A percentile compares a stretch with the other conserved stretches of the same genome.
phyloP scores from a whole-genome alignment of 2,888 invertebrate species.

The Microchrysa polita region DNA sequence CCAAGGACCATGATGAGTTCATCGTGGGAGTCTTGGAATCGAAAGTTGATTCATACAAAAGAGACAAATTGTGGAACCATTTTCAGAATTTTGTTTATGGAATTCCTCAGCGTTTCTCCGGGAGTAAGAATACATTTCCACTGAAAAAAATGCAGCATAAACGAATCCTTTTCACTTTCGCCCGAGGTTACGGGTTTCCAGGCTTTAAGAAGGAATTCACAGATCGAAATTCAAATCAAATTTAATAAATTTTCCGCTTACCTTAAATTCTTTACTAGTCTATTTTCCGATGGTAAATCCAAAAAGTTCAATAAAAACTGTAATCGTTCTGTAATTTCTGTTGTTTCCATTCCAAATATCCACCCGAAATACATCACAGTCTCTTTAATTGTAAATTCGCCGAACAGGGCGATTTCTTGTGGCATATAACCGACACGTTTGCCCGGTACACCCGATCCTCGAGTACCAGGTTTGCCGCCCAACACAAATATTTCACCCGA shows the following conservation, averaged over 20 bases:
- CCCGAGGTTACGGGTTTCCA: too few relatives aligned
- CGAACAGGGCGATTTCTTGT: slow-evolving; percentile 89
- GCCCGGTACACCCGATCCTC: slow-evolving; percentile 91
- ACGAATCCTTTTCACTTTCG: background rate
- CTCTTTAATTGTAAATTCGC: slow-evolving; percentile 92
- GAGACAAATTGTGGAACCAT: too few relatives aligned
- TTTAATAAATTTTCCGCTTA: slow-evolving; percentile 53
- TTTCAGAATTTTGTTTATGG: too few relatives aligned
- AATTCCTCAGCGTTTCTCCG: too few relatives aligned
- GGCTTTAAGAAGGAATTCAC: too few relatives aligned
- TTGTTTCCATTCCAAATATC: slow-evolving; percentile 91
- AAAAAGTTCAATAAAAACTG: slow-evolving; percentile 89
- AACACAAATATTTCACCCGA: slow-evolving; percentile 90
- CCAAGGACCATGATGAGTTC: too few relatives aligned
- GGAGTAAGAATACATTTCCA: too few relatives aligned
- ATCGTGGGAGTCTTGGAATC: too few relatives aligned
- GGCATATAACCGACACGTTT: slow-evolving; percentile 98
- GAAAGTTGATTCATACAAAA: too few relatives aligned
- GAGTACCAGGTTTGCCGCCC: slow-evolving; percentile 88
- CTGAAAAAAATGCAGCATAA: slow-evolving; percentile 12
- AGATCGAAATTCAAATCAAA: too few relatives aligned
- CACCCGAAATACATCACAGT: slow-evolving; percentile 97
- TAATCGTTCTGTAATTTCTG: slow-evolving; percentile 82
- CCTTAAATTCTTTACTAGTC: slow-evolving; percentile 82
- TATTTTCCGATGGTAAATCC: slow-evolving; percentile 86